phyloP scores from a whole-genome alignment of 2,797 vertebrate genomes.

The Pogoniulus pusillus region DNA sequence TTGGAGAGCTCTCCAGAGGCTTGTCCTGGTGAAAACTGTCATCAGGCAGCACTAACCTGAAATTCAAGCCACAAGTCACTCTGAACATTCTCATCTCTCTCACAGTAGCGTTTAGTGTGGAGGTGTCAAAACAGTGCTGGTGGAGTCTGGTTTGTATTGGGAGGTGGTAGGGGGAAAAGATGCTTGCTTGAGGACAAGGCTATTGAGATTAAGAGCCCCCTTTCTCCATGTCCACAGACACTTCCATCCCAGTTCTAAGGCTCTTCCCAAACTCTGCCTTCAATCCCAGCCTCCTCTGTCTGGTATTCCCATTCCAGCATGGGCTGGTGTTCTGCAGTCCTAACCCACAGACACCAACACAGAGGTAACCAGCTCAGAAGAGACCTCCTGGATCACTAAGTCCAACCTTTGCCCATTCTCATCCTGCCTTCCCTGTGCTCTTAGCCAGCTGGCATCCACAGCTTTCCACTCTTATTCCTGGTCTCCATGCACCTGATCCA shows the following conservation, averaged over 20 bases:
- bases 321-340: background rate
- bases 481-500: background rate
- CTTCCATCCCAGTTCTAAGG: background rate
- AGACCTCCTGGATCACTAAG: no score
- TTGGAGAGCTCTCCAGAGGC: background rate
- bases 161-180: background rate
- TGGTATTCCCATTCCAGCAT: background rate
- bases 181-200: background rate
- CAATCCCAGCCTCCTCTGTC: background rate
- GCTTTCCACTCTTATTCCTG: background rate
- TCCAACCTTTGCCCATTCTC: background rate
- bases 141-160: background rate
- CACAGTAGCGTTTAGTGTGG: background rate
- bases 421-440: background rate
- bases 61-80: background rate
- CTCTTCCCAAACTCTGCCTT: background rate
- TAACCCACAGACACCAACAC: no score
- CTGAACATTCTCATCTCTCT: background rate
- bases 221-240: background rate
- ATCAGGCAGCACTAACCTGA: background rate
- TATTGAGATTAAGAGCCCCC: background rate
- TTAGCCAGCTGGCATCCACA: no score
- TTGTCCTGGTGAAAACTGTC: background rate
- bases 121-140: background rate
- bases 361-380: no score